phyloP scores from a whole-genome alignment of 2,797 vertebrate genomes.

The Takifugu ocellatus region DNA sequence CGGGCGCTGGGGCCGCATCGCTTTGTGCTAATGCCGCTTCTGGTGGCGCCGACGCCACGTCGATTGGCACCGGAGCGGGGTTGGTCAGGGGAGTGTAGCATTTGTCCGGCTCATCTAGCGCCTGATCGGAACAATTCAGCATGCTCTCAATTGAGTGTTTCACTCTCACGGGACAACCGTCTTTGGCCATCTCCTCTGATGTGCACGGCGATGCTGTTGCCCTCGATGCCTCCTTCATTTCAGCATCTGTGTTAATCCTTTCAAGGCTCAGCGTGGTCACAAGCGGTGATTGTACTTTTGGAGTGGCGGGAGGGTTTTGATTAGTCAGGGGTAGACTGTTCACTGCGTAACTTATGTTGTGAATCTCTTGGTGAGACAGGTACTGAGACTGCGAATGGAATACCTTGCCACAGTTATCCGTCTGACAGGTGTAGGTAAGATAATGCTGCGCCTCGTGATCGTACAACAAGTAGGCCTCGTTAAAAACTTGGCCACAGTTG shows the following conservation, averaged over 20 bases:
- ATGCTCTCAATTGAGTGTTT: constrained; percentile 73
- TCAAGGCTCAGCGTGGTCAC: constrained; percentile 41
- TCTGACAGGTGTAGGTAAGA: constrained; percentile 93
- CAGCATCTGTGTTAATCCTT: constrained; percentile 31
- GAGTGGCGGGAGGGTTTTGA: constrained; percentile 58
- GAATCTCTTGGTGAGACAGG: constrained; percentile 85
- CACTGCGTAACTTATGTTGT: constrained; percentile 64
- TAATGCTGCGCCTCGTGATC: constrained; percentile 99
- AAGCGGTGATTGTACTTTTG: constrained; percentile 31
- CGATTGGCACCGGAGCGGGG: constrained; percentile 41
- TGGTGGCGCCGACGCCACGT: constrained; percentile 13
- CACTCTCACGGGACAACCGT: constrained; percentile 52
- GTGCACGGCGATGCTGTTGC: constrained; percentile 43
- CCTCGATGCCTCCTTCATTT: constrained; percentile 43
- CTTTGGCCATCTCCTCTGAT: constrained; percentile 45
- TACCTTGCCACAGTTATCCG: constrained; percentile 87
- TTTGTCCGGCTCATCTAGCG: constrained; percentile 57
- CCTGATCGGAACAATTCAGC: constrained; percentile 53
- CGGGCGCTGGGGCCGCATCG: constrained; percentile 30
- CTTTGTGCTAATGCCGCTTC: constrained; percentile 19
- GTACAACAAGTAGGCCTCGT: constrained; percentile 94
- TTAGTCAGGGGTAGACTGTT: constrained; percentile 46
- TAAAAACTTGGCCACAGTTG: constrained; percentile 93
- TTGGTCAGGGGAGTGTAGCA: constrained; percentile 66
- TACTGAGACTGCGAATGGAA: constrained; percentile 90